Percentiles rank a stretch among this genome's conserved stretches.
Conservation (phyloP, 2,113 vertebrate species). For the Pithys albifrons region DNA sequence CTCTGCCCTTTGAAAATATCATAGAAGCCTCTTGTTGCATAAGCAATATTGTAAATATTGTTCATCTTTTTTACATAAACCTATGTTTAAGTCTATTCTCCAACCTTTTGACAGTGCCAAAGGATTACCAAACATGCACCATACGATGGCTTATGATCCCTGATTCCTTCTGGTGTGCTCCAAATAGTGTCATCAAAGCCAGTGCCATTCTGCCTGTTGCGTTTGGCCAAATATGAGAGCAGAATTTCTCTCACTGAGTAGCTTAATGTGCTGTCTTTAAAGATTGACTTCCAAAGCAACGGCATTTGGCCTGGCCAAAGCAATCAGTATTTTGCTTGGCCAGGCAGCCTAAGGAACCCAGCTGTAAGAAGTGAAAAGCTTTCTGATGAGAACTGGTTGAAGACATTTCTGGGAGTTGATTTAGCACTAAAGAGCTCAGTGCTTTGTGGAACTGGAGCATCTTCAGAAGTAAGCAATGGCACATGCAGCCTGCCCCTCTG, state of each 20-base stretch:
- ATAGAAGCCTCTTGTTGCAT: background rate
- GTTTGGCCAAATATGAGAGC: constrained; percentile 11
- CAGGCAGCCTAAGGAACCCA: background rate
- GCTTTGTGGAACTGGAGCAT: background rate
- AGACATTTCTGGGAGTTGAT: background rate
- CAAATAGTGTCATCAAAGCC: background rate
- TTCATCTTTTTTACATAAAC: constrained; percentile 5
- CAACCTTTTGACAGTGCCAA: background rate
- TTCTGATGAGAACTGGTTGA: background rate
- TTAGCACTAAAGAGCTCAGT: background rate
- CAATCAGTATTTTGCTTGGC: background rate
- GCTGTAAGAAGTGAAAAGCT: background rate
- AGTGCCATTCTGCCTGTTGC: background rate
- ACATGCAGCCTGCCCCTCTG: background rate
- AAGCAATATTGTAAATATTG: constrained; percentile 9
- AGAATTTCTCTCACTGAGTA: background rate
- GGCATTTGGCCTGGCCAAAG: constrained; percentile 12
- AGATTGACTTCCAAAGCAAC: background rate
- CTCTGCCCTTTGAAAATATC: constrained; percentile 3
- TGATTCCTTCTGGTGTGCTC: background rate
- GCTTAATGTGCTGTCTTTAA: background rate
- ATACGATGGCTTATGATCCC: constrained; percentile 1
- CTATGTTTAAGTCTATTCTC: background rate
- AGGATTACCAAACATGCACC: background rate
- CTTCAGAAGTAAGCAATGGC: background rate